phyloP scores from a whole-genome alignment of 2,888 invertebrate species.

The Stegophylla sp. region DNA sequence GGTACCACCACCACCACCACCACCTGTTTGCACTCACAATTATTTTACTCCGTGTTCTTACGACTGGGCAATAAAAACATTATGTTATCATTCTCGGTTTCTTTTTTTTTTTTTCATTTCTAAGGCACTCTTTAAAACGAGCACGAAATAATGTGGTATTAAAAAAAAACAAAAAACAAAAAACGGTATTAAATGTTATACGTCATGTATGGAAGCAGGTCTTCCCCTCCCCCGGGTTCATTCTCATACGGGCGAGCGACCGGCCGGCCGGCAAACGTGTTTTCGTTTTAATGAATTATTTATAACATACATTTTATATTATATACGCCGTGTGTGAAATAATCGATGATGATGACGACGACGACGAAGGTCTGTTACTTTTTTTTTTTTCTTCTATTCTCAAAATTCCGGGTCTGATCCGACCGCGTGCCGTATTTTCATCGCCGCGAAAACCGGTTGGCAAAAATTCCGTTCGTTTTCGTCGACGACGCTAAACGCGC shows the following conservation, averaged over 20 bases:
- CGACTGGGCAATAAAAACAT: background rate
- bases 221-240: background rate
- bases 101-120: slow-evolving; percentile 9
- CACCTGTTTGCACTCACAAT: slow-evolving; percentile 33
- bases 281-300: slow-evolving; percentile 37
- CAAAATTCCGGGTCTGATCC: background rate
- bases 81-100: background rate
- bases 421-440: background rate
- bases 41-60: slow-evolving; percentile 21
- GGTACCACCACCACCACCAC: background rate
- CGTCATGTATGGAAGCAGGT: slow-evolving; percentile 15
- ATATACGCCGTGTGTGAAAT: slow-evolving; percentile 30
- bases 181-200: slow-evolving; percentile 19
- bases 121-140: background rate
- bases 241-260: slow-evolving; percentile 15
- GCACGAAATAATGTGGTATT: slow-evolving; percentile 19
- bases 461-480: slow-evolving; percentile 20
- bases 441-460: background rate
- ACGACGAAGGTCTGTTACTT: slow-evolving; percentile 22
- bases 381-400: slow-evolving; percentile 1
- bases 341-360: slow-evolving; percentile 15
- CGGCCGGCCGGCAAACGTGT: slow-evolving; percentile 34
- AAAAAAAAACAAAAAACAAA: slow-evolving; percentile 3
- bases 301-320: too few relatives aligned
- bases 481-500: background rate